A percentile compares a stretch with the other conserved stretches of the same genome.
Evolutionary conservation across 2,797 vertebrate species (phyloP).

Genomic region (Hafferia zeledoni): DNA sequence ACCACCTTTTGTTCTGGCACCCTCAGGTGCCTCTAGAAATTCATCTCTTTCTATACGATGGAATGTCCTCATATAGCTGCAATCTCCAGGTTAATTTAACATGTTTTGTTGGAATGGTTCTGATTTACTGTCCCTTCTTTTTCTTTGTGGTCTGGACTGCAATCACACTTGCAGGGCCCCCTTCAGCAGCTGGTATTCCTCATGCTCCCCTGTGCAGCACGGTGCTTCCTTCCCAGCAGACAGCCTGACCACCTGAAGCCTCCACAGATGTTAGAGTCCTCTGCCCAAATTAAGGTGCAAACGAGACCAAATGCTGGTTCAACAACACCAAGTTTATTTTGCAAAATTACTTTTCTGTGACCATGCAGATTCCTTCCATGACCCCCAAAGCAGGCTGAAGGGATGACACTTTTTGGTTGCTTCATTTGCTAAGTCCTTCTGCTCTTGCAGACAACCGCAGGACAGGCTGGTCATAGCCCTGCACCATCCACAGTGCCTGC

Average conservation of each 20-base stretch:
- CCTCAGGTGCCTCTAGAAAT: not conserved
- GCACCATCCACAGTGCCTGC: not conserved
- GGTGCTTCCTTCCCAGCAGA: not conserved
- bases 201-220: not conserved
- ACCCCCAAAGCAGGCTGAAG: not conserved
- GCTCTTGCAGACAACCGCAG: not conserved
- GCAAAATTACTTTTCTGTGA: not conserved
- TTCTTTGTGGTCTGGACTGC: not conserved
- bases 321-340: not conserved
- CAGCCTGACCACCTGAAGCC: not conserved
- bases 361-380: fast-evolving
- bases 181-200: not conserved
- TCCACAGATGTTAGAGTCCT: not conserved
- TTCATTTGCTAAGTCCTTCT: not conserved
- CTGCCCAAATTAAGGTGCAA: not conserved
- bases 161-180: fast-evolving
- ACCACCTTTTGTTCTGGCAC: not conserved
- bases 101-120: not conserved
- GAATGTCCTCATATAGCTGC: not conserved
- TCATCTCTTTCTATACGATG: not conserved
- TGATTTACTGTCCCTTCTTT: not conserved
- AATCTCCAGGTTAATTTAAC: not conserved
- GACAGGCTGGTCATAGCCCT: not conserved
- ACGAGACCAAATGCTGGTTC: not conserved
- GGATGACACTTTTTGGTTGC: not conserved